Evolutionary conservation across 2,113 vertebrate genomes (phyloP).

Genomic region (Thamnaconus septentrionalis): DNA sequence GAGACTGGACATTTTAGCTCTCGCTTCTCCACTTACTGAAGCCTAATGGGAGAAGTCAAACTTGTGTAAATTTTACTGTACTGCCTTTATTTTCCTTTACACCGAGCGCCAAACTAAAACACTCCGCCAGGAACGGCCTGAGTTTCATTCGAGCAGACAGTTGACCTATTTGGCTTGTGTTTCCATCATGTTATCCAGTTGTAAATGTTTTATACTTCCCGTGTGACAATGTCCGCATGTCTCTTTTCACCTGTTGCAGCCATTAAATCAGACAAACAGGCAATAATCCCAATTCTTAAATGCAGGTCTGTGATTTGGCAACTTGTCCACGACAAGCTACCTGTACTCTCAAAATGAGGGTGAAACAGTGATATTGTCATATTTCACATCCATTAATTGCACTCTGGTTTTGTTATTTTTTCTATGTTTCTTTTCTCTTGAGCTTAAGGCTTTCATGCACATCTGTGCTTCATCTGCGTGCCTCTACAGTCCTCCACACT

Average conservation of each 20-base stretch:
- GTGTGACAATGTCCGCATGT: background rate
- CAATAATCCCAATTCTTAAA: constrained; percentile 13
- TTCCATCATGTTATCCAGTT: constrained; percentile 13
- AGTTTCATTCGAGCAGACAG: constrained; percentile 5
- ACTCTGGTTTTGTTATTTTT: too few species aligned
- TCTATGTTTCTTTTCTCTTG: too few species aligned
- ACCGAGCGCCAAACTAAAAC: too few species aligned
- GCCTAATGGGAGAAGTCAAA: too few species aligned
- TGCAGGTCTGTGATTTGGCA: background rate
- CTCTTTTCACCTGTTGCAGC: constrained; percentile 11
- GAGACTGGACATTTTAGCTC: background rate
- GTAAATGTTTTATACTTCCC: constrained; percentile 17
- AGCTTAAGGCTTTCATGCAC: too few species aligned
- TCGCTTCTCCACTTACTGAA: too few species aligned
- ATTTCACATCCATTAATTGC: background rate
- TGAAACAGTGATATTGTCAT: constrained; percentile 4
- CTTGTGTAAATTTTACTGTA: too few species aligned
- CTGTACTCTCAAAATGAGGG: too few species aligned
- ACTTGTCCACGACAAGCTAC: background rate
- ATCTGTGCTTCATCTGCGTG: too few species aligned
- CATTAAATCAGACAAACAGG: constrained; percentile 21
- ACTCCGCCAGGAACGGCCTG: background rate
- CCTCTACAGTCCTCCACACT: too few species aligned
- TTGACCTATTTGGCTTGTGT: background rate
- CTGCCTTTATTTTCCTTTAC: too few species aligned